Percentiles rank a stretch among this genome's conserved stretches.
Conservation (phyloP, 2,113 vertebrate genomes). For the Stigmatopora argus region DNA sequence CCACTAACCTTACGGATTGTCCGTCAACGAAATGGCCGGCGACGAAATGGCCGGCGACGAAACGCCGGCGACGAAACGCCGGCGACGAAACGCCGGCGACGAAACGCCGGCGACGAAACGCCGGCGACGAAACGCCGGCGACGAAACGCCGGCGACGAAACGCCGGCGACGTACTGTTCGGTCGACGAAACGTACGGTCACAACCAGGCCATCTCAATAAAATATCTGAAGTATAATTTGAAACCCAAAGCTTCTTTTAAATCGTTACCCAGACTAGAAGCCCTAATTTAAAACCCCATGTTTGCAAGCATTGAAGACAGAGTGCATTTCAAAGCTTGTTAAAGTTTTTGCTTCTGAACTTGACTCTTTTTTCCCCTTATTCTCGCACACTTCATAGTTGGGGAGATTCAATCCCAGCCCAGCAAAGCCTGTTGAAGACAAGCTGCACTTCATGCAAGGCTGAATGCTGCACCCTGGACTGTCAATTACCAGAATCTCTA, state of each 20-base stretch:
- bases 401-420: background rate
- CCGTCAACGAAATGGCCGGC: too few relatives aligned
- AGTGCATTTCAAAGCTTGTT: background rate
- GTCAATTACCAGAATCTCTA: constrained; percentile 21
- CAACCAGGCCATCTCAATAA: too few relatives aligned
- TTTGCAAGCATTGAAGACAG: background rate
- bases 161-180: too few relatives aligned
- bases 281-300: background rate
- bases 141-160: too few relatives aligned
- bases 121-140: too few relatives aligned
- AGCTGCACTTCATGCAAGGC: constrained; percentile 18
- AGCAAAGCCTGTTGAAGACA: constrained; percentile 16
- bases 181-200: too few relatives aligned
- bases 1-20: too few relatives aligned
- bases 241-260: background rate
- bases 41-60: too few relatives aligned
- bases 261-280: background rate
- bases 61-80: too few relatives aligned
- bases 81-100: too few relatives aligned
- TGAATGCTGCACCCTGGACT: constrained; percentile 18
- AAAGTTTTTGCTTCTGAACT: background rate
- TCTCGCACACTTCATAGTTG: background rate
- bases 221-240: background rate
- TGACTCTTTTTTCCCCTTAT: background rate
- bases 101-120: too few relatives aligned